These are phyloP conservation scores for Morus bassanus DNA, from an alignment of 2,797 vertebrate genomes.

Conservation along the genomic window DNA sequence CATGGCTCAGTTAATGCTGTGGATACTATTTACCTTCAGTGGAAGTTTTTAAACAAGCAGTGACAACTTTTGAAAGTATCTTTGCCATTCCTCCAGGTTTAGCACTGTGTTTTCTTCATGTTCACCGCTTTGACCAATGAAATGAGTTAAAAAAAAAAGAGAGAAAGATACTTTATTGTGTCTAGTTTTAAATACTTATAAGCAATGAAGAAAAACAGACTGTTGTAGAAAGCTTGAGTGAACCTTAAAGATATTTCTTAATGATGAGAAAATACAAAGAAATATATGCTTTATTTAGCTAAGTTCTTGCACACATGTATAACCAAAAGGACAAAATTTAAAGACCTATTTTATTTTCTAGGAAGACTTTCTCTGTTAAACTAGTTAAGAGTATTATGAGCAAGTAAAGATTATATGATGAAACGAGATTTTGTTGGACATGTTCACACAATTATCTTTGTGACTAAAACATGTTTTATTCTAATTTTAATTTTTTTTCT, in stretches of 20 bases:
- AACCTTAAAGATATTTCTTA: neutral
- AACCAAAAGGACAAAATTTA: neutral
- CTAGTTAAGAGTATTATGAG: neutral
- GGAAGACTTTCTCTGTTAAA: neutral
- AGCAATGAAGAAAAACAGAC: neutral
- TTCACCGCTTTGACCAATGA: neutral
- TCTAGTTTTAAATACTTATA: neutral
- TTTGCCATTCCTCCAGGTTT: neutral
- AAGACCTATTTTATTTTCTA: neutral
- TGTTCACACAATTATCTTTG: neutral
- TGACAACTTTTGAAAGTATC: neutral
- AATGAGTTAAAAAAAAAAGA: neutral
- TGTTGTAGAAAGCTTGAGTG: neutral
- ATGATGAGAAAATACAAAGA: neutral
- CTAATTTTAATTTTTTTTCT: neutral
- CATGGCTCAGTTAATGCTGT: neutral
- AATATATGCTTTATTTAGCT: neutral
- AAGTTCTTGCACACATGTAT: neutral
- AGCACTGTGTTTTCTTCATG: neutral
- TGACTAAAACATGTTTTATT: neutral
- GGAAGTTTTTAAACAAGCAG: neutral
- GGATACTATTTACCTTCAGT: neutral
- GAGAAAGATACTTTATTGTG: neutral
- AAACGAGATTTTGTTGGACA: neutral
- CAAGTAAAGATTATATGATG: neutral